Base-by-base conservation (phyloP, 2,113 vertebrate species). In the Naja naja region DNA sequence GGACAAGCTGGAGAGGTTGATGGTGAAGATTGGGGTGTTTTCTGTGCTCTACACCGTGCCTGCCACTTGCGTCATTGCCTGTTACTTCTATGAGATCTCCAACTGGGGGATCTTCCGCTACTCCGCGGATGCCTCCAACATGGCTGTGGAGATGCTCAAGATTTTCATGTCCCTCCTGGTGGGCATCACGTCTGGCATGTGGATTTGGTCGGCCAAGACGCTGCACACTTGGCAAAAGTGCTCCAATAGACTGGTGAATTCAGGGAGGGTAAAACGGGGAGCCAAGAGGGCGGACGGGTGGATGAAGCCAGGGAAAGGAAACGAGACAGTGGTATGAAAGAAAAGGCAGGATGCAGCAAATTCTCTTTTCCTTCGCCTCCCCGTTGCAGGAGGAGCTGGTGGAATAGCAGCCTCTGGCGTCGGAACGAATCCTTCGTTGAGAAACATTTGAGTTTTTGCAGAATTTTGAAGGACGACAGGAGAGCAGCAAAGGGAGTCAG, bases 121-220 rank as follows among this genome's bases (percentile, higher is more conserved):
- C 96, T 98, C 98, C 0, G 98, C 98, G 0, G 97, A 98, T 49
- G 98, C 99, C 97, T 99, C 99, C 27, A 99, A 99, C 43, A 98
- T 99, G 97, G 99, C 98, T 0, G 99, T 99, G 30, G 99, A 99
- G 96, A 99, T 99, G 99, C 98, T 99, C 23, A 98, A 99, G 94
- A 99, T 99, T 94, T 99, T 99, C 95, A 99, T 99, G 99, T 99
- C 99, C 47, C 97, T 99, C 94, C 97, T 99, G 14, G 99, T 99
- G 93, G 99, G 99, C 94, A 99, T 99, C 96, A 99, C 99, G 0
- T 99, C 99, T 3, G 99, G 99, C 94, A 99, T 99, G 99, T 99
- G 99, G 99, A 99, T 99, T 96, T 99, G 99, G 99, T 99, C 99
- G 1, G 99, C 99, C 89, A 99, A 99, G 96, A 99, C 99, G 18